phyloP scores from a whole-genome alignment of 2,113 vertebrate genomes.

The Microtus montanus region DNA sequence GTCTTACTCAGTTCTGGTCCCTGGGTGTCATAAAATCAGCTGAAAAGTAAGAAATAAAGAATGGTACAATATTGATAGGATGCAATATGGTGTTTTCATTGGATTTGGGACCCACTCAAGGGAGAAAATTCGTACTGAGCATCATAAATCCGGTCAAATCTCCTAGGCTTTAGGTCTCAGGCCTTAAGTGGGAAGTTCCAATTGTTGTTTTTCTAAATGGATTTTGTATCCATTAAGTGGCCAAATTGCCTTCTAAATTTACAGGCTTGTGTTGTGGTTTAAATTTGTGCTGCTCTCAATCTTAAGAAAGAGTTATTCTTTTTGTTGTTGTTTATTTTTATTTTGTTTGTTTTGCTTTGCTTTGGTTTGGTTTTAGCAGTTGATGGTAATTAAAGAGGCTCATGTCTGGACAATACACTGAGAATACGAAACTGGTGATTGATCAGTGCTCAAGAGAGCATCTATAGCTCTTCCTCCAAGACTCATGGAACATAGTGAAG shows the following conservation, averaged over 20 bases:
- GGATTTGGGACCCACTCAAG: neutral
- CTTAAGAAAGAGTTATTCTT: neutral
- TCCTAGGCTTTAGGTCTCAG: too few species aligned
- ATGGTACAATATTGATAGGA: neutral
- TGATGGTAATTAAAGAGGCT: neutral
- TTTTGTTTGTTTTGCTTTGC: neutral
- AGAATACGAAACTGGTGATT: neutral
- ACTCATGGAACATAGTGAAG: neutral
- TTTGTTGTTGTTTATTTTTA: neutral
- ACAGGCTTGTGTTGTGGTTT: neutral
- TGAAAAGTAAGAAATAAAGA: neutral
- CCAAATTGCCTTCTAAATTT: neutral
- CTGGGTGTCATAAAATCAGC: neutral
- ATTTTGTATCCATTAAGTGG: neutral
- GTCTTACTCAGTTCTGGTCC: neutral
- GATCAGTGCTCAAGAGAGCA: neutral
- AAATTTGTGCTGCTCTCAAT: neutral
- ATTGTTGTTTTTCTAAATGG: neutral
- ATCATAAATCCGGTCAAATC: neutral
- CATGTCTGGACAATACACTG: neutral
- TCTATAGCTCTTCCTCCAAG: neutral
- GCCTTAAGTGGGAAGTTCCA: neutral
- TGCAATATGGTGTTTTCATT: too few species aligned
- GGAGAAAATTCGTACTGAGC: neutral
- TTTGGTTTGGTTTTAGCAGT: neutral